Evolutionary conservation across 1,140 invertebrate genomes (phyloP).

Genomic region (Chironomus striatipennis): DNA sequence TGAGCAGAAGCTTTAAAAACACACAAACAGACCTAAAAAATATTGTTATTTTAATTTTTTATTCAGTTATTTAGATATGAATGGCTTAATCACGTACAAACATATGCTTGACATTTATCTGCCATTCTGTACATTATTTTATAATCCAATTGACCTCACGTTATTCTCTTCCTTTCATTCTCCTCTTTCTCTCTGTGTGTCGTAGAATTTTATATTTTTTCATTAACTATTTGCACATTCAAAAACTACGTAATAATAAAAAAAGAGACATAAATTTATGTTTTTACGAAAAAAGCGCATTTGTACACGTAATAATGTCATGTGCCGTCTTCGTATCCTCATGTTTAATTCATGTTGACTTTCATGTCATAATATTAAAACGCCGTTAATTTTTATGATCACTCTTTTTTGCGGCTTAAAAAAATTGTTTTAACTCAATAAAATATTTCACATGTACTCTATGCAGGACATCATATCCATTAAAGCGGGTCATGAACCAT

Average conservation of each 20-base stretch:
- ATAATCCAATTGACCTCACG: slow-evolving; percentile 12
- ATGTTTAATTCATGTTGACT: slow-evolving; percentile 14
- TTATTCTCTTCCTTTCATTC: not conserved
- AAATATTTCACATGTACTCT: not conserved
- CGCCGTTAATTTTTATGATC: slow-evolving; percentile 12
- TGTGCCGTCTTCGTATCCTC: not conserved
- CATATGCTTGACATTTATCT: not conserved
- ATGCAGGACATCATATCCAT: not conserved
- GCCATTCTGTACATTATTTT: not conserved
- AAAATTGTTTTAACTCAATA: not conserved
- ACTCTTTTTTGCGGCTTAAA: not conserved
- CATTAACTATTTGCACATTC: no score
- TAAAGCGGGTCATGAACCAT: not conserved
- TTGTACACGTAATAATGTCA: no score
- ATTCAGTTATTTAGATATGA: not conserved
- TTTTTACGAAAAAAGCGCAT: no score
- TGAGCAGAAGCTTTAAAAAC: not conserved
- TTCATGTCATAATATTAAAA: not conserved
- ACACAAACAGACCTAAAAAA: not conserved
- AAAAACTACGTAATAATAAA: no score
- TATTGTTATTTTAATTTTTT: no score
- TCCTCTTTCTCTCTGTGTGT: no score
- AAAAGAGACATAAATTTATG: no score
- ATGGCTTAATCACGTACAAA: slow-evolving; percentile 13
- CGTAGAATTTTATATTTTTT: no score